phyloP scores from a whole-genome alignment of 2,797 vertebrate genomes.

The Enteromius paludinosus region DNA sequence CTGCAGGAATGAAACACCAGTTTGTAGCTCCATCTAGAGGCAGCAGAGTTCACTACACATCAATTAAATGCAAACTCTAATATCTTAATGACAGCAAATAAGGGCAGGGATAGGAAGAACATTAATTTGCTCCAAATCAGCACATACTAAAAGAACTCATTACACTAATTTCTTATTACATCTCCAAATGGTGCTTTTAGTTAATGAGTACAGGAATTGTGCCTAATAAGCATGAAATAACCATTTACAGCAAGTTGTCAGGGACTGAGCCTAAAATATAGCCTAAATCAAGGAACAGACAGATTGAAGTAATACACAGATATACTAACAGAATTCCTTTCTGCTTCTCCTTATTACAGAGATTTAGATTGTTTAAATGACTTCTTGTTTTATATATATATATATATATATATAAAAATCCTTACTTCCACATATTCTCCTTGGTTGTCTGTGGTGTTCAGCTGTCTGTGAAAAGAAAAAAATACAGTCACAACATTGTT shows the following conservation, averaged over 20 bases:
- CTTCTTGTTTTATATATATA: no score
- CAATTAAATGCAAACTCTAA: slow-evolving; percentile 22
- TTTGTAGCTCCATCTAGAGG: slow-evolving; percentile 49
- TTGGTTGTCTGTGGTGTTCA: slow-evolving; percentile 11
- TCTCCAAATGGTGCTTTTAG: slow-evolving; percentile 33
- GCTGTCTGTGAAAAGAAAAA: slow-evolving; percentile 43
- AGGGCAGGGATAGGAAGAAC: slow-evolving; percentile 12
- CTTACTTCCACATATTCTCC: slow-evolving; percentile 59
- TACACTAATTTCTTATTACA: slow-evolving; percentile 27
- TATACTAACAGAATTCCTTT: not conserved
- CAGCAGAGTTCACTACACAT: slow-evolving; percentile 6
- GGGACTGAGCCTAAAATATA: slow-evolving; percentile 5
- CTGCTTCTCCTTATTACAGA: not conserved
- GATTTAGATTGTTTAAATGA: not conserved
- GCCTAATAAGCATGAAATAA: slow-evolving; percentile 44
- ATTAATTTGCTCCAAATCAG: slow-evolving; percentile 40
- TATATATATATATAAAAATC: slow-evolving; percentile 4
- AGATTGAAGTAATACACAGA: slow-evolving; percentile 21
- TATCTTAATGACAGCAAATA: slow-evolving; percentile 35
- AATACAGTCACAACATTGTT: not conserved
- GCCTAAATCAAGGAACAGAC: slow-evolving; percentile 11
- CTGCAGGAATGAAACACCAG: not conserved
- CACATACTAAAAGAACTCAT: slow-evolving; percentile 18
- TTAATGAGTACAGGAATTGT: slow-evolving; percentile 35
- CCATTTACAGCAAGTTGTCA: slow-evolving; percentile 21